Evolutionary conservation across 2,888 invertebrate species (phyloP).

Genomic region (Griposia aprilina): DNA sequence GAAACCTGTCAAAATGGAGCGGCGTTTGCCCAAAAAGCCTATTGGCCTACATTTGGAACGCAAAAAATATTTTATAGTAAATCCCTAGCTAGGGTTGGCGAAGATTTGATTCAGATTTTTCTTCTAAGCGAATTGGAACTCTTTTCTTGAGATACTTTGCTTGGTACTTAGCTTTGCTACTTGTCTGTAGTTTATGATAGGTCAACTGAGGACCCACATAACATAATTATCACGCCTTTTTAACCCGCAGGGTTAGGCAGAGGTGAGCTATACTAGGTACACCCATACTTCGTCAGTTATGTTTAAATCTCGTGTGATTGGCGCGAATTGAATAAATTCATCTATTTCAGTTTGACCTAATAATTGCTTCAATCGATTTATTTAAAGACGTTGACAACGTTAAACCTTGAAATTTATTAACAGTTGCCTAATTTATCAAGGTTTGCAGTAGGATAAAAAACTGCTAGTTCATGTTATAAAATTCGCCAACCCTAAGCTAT

Average conservation of each 20-base stretch:
- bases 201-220: no score
- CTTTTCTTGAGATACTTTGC: not conserved
- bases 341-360: not conserved
- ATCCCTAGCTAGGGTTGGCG: constrained; percentile 41
- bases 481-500: constrained; percentile 34
- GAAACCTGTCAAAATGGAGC: constrained; percentile 31
- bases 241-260: no score
- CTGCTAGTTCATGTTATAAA: not conserved
- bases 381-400: not conserved
- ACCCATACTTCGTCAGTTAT: no score
- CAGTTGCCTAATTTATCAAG: not conserved
- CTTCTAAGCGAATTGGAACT: not conserved
- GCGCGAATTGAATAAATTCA: not conserved
- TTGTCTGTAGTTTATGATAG: not conserved
- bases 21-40: constrained; percentile 35
- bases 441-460: not conserved
- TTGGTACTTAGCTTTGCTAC: not conserved
- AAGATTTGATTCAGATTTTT: not conserved
- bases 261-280: no score
- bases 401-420: not conserved
- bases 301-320: no score
- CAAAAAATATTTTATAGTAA: constrained; percentile 48
- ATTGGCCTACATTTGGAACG: constrained; percentile 42
- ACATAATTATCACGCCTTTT: no score
- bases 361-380: not conserved